Conservation (phyloP, 2,888 invertebrate genomes). For the Acleris cristana region DNA sequence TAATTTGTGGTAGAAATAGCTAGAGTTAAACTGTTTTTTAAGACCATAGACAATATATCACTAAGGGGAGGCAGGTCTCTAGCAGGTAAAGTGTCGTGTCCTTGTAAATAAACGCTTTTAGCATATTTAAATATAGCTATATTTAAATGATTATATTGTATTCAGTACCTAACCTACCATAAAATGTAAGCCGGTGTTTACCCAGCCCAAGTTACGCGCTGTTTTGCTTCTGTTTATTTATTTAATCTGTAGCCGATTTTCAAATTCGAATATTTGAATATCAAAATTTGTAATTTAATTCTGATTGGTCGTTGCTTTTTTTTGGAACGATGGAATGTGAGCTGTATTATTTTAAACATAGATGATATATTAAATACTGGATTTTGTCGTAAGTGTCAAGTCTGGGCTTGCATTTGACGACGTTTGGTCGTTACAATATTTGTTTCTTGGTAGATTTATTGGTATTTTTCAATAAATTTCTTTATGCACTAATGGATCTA, state of each 20-base stretch:
- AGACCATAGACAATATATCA: constrained; percentile 43
- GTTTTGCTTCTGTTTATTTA: constrained; percentile 39
- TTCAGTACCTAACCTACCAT: constrained; percentile 48
- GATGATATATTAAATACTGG: constrained; percentile 7
- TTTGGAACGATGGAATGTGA: constrained; percentile 22
- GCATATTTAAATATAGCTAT: constrained; percentile 62
- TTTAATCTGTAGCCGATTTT: constrained; percentile 25
- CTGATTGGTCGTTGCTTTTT: constrained; percentile 16
- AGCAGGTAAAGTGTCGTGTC: constrained; percentile 71
- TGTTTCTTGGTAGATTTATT: too few species aligned
- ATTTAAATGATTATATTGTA: constrained; percentile 59
- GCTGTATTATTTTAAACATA: constrained; percentile 15
- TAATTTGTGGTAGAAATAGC: too few species aligned
- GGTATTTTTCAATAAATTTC: background rate
- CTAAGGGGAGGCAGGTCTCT: constrained; percentile 67
- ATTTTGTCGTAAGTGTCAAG: constrained; percentile 3
- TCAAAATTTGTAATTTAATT: background rate
- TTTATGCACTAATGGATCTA: too few species aligned
- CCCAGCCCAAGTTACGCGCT: constrained; percentile 35
- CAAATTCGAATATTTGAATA: constrained; percentile 14
- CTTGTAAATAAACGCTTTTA: constrained; percentile 80
- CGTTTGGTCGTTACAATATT: background rate
- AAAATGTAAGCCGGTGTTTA: constrained; percentile 41
- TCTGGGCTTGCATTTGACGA: constrained; percentile 13
- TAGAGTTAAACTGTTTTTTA: background rate